Evolutionary conservation across 1,140 invertebrate genomes (phyloP).

Genomic region (Liolophura sinensis): DNA sequence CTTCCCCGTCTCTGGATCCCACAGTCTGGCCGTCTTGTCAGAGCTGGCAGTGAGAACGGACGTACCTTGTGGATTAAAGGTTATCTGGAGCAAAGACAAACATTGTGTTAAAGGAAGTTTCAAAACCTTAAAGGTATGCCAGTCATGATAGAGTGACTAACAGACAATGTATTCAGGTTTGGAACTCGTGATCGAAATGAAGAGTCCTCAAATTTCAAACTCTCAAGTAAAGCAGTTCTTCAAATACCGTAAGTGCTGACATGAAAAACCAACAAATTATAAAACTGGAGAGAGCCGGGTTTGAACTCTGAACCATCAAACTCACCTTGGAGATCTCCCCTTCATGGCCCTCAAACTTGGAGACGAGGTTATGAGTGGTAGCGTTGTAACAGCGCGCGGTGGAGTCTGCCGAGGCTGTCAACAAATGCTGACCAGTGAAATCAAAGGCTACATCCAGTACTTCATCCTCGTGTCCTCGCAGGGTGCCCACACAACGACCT

Average conservation of each 20-base stretch:
- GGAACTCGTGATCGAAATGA: too few relatives aligned
- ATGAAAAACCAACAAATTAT: too few relatives aligned
- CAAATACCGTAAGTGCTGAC: too few relatives aligned
- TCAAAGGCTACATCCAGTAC: constrained; percentile 78
- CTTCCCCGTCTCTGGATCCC: constrained; percentile 71
- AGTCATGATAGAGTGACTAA: too few relatives aligned
- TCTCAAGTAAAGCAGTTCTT: too few relatives aligned
- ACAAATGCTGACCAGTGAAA: constrained; percentile 69
- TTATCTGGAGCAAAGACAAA: constrained; percentile 62
- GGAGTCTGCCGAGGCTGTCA: constrained; percentile 74
- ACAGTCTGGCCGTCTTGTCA: constrained; percentile 74
- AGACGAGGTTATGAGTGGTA: constrained; percentile 64
- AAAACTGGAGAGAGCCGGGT: too few relatives aligned
- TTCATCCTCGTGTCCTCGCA: constrained; percentile 73
- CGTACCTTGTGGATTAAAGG: constrained; percentile 76
- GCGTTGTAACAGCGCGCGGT: constrained; percentile 73
- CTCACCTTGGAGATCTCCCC: constrained; percentile 76
- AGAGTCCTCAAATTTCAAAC: too few relatives aligned
- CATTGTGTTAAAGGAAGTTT: neutral
- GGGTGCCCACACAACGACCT: constrained; percentile 65
- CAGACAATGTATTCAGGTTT: too few relatives aligned
- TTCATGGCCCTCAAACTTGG: constrained; percentile 70
- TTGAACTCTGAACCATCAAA: neutral
- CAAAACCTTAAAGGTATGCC: too few relatives aligned
- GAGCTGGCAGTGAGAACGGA: constrained; percentile 74